Percentiles rank a stretch among this genome's conserved stretches.
Conservation (phyloP, 2,797 vertebrate species). For the Phyllotis vaccarum region DNA sequence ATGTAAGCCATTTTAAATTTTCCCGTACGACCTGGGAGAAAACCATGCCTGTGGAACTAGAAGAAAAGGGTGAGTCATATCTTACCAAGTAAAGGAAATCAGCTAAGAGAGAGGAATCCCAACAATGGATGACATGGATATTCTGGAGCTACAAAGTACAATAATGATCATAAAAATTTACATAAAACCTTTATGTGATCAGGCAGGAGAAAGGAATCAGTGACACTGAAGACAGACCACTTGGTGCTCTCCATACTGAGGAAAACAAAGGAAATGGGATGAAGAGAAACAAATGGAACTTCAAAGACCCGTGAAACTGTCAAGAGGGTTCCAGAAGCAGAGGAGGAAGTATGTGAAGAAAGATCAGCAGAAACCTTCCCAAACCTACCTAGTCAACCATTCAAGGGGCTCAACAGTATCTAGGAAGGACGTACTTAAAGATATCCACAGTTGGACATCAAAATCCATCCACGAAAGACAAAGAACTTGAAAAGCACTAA, state of each 20-base stretch:
- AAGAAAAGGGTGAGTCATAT: constrained; percentile 25
- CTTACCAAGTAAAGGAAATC: neutral
- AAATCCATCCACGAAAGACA: neutral
- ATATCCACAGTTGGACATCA: neutral
- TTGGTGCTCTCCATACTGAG: neutral
- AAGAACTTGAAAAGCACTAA: constrained; percentile 10
- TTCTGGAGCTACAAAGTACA: constrained; percentile 28
- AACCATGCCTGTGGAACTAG: neutral
- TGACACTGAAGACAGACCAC: neutral
- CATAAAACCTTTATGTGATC: neutral
- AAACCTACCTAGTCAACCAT: neutral
- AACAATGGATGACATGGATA: constrained; percentile 20
- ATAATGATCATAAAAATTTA: constrained; percentile 2
- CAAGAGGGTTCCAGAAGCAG: neutral
- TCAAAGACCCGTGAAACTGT: neutral
- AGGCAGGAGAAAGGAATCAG: constrained; percentile 28
- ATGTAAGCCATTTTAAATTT: neutral
- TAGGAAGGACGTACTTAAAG: constrained; percentile 47
- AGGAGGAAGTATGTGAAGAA: constrained; percentile 13
- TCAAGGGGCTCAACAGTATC: constrained; percentile 15
- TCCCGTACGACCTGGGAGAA: neutral
- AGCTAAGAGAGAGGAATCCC: neutral
- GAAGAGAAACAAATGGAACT: neutral
- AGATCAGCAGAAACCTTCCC: neutral
- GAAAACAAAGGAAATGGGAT: neutral